These are phyloP conservation scores for Protosalanx chinensis DNA, from an alignment of 2,797 vertebrate genomes.

Conservation along the genomic window DNA sequence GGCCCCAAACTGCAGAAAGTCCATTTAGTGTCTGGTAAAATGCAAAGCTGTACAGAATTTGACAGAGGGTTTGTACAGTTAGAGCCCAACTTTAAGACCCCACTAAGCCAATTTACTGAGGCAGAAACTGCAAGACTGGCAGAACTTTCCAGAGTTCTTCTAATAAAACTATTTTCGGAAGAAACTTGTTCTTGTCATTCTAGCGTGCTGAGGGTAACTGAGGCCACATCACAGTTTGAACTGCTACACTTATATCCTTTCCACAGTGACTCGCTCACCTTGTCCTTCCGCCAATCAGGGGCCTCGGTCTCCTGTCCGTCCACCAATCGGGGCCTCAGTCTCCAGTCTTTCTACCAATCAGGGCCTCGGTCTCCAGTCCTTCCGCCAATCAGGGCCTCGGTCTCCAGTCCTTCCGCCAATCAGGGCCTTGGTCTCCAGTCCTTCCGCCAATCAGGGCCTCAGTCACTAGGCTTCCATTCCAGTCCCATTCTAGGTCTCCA, in stretches of 20 bases:
- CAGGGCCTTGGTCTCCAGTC: constrained; percentile 28
- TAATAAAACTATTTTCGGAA: too few relatives aligned
- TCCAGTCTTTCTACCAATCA: constrained; percentile 33
- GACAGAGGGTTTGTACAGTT: background rate
- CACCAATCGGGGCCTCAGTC: constrained; percentile 34
- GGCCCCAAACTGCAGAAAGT: background rate
- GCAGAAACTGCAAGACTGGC: background rate
- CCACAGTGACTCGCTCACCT: constrained; percentile 27
- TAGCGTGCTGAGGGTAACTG: too few relatives aligned
- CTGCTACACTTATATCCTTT: background rate
- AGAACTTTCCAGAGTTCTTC: background rate
- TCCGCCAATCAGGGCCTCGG: constrained; percentile 37
- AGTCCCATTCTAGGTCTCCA: constrained; percentile 36
- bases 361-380: constrained; percentile 25
- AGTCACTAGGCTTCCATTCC: constrained; percentile 31
- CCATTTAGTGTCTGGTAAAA: background rate
- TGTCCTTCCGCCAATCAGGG: constrained; percentile 31
- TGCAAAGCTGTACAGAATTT: background rate
- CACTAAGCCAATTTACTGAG: background rate
- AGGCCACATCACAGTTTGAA: background rate
- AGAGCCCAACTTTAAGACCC: background rate
- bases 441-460: constrained; percentile 38
- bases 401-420: constrained; percentile 30
- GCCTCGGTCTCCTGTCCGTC: constrained; percentile 27
- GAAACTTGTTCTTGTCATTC: too few relatives aligned